Base-by-base conservation (phyloP, 2,113 vertebrate genomes). In the Lycocorax pyrrhopterus region DNA sequence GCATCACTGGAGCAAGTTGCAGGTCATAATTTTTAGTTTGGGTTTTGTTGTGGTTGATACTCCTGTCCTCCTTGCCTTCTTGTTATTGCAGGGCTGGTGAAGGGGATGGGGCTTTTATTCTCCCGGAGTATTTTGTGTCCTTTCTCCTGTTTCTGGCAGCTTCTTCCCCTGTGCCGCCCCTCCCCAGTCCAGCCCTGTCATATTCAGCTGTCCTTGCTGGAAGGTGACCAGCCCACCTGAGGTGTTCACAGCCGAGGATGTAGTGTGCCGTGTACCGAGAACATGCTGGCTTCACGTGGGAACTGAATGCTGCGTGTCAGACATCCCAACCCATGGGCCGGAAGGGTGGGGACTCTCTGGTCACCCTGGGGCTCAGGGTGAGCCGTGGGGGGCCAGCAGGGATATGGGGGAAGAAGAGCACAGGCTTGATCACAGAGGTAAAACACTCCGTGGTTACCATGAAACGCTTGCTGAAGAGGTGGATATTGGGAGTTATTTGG, bases 281-380 rank as follows among this genome's bases (percentile, higher is more conserved):
- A 21, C n/a, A 4, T 3, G 21, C 68, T 12, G 16, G 18, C 51
- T 80, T 75, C 49, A 12, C 1, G 0, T 51, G 43, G 23, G 59
- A 74, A 6, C 51, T 29, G 68, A 58, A 16, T 30, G 51, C 32
- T 69, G 49, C 0, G 0, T 59, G 30, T 73, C 41, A 66, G 35
- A 32, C 0, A 3, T 30, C 44, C 55, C 3, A 2, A 0, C 33
- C 59, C 4, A 0, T 14, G 46, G 39, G 44, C 26, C 0, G 0
- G 30, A 7, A 33, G 47, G 2, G 1, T 4, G 4, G 26, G 32
- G 9, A 20, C 47, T 62, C 75, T 76, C 47, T 5, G 2, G 39
- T 66, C 2, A 0, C 11, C 9, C 22, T 67, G 47, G 43, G 35
- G 44, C 51, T 79, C 4, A 1, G 39, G 16, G 16, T 60, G 68